Conservation (phyloP, 2,888 invertebrate species). For the Achlya flavicornis region DNA sequence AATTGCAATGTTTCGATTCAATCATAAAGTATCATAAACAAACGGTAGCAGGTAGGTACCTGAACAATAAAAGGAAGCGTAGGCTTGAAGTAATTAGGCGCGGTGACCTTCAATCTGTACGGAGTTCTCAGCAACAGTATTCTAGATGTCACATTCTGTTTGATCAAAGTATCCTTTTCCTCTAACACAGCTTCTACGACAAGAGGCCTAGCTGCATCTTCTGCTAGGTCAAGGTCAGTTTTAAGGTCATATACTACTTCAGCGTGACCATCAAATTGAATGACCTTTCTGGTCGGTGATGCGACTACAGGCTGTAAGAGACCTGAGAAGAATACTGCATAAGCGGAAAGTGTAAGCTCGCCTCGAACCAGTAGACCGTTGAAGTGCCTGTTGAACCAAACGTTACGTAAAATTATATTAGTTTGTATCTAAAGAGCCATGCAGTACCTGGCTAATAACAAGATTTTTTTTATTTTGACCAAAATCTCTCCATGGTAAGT, state of each 20-base stretch:
- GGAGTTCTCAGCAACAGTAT: slow-evolving; percentile 84
- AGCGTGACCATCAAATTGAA: slow-evolving; percentile 85
- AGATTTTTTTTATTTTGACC: too few species aligned
- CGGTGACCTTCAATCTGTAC: slow-evolving; percentile 88
- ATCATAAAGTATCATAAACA: neutral
- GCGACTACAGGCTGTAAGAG: slow-evolving; percentile 91
- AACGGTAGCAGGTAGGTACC: slow-evolving; percentile 68
- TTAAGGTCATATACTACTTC: slow-evolving; percentile 91
- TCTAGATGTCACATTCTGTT: slow-evolving; percentile 89
- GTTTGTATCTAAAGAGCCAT: too few species aligned
- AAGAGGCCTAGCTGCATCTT: slow-evolving; percentile 91
- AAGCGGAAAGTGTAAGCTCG: slow-evolving; percentile 92
- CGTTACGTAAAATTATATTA: too few species aligned
- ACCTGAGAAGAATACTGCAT: slow-evolving; percentile 91
- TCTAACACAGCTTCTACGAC: slow-evolving; percentile 95
- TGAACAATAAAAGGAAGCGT: slow-evolving; percentile 92
- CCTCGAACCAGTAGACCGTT: slow-evolving; percentile 95
- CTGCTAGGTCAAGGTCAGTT: slow-evolving; percentile 88
- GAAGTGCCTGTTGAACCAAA: slow-evolving; percentile 85
- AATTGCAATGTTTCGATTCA: neutral
- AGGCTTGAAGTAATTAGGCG: slow-evolving; percentile 95
- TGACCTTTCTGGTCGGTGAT: slow-evolving; percentile 88
- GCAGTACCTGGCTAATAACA: too few species aligned
- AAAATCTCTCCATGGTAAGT: too few species aligned
- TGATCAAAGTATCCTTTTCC: slow-evolving; percentile 93